phyloP scores from a whole-genome alignment of 2,797 vertebrate genomes.

The Pangasius macronema region DNA sequence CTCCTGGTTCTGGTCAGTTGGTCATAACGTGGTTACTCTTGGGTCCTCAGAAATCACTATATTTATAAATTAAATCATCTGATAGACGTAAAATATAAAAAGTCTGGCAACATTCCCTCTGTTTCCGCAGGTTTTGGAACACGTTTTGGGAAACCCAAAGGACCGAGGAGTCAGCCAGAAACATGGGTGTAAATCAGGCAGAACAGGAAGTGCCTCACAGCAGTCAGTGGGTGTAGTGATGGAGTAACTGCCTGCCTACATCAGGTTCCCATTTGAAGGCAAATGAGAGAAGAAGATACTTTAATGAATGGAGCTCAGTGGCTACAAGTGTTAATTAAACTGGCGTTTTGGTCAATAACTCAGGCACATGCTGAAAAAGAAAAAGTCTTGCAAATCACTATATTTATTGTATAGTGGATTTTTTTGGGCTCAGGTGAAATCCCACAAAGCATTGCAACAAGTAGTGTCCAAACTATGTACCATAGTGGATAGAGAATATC shows the following conservation, averaged over 20 bases:
- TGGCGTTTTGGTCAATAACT: background rate
- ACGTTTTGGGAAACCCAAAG: conserved; percentile 78
- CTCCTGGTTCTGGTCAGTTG: background rate
- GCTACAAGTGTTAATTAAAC: background rate
- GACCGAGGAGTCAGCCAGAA: conserved; percentile 74
- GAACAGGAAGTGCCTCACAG: background rate
- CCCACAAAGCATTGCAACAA: background rate
- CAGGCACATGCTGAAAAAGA: background rate
- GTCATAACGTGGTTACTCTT: background rate
- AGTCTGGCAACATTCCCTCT: background rate
- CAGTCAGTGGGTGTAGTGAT: background rate
- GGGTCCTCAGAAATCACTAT: background rate
- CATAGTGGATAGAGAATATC: background rate
- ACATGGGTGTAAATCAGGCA: conserved; percentile 65
- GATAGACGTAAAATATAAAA: background rate
- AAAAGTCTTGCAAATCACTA: background rate
- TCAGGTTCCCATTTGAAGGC: background rate
- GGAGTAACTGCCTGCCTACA: background rate
- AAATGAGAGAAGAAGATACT: background rate
- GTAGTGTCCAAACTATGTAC: background rate
- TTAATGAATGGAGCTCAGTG: background rate
- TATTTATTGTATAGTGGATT: background rate
- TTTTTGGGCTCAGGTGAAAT: background rate
- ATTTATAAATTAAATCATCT: background rate
- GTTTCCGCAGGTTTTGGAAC: conserved; percentile 71